These are phyloP conservation scores for Portunus trituberculatus DNA, from an alignment of 1,140 invertebrate genomes.

Conservation along the genomic window DNA sequence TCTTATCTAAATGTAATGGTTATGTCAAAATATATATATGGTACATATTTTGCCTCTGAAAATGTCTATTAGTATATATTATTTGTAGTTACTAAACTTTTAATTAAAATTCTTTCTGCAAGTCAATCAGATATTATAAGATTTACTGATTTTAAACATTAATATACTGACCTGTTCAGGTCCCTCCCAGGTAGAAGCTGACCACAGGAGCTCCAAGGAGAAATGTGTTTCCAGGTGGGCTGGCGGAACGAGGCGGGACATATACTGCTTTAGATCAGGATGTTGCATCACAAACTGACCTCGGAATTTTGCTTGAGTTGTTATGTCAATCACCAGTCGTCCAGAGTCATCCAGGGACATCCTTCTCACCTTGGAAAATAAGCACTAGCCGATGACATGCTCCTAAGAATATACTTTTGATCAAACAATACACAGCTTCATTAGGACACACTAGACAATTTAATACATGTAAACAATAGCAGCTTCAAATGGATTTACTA, in stretches of 20 bases:
- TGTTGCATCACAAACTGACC: slow-evolving; percentile 81
- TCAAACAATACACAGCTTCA: not conserved
- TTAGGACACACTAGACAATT: not conserved
- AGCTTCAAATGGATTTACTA: too few relatives aligned
- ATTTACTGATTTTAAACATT: too few relatives aligned
- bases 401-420: not conserved
- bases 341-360: slow-evolving; percentile 80
- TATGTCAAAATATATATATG: too few relatives aligned
- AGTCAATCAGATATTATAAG: too few relatives aligned
- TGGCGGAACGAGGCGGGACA: slow-evolving; percentile 79
- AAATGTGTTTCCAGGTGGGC: slow-evolving; percentile 79
- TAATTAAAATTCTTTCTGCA: too few relatives aligned
- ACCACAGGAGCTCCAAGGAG: slow-evolving; percentile 81
- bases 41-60: too few relatives aligned
- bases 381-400: not conserved
- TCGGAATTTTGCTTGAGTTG: slow-evolving; percentile 81
- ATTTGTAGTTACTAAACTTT: too few relatives aligned
- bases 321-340: slow-evolving; percentile 81
- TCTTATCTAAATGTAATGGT: too few relatives aligned
- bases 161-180: slow-evolving; percentile 79
- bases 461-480: too few relatives aligned
- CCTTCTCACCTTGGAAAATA: slow-evolving; percentile 79
- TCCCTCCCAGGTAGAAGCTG: slow-evolving; percentile 81
- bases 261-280: slow-evolving; percentile 78
- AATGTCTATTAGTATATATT: too few relatives aligned